phyloP scores from a whole-genome alignment of 2,888 invertebrate species.

The Schizaphis graminum region DNA sequence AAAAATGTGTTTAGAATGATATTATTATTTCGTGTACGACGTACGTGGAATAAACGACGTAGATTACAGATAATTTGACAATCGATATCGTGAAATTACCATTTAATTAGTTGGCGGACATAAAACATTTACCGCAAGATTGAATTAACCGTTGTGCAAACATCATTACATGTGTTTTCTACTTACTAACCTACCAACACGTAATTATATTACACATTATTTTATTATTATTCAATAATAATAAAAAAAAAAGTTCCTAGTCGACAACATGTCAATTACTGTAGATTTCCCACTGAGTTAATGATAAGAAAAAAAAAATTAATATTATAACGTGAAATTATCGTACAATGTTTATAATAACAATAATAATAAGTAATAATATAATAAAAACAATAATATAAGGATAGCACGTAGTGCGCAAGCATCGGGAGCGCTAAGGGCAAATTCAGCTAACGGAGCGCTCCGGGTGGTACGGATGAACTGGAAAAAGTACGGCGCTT shows the following conservation, averaged over 20 bases:
- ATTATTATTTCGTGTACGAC: not conserved
- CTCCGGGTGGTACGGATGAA: conserved; percentile 42
- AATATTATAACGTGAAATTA: not conserved
- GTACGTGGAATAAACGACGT: not conserved
- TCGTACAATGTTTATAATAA: not conserved
- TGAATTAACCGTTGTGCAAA: not conserved
- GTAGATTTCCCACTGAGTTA: conserved; percentile 24
- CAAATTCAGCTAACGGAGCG: not conserved
- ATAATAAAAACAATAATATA: not conserved
- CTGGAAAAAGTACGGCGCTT: conserved; percentile 26
- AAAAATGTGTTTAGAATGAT: not conserved
- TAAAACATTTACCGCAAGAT: not conserved
- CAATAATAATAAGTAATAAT: not conserved
- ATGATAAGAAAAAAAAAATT: not conserved
- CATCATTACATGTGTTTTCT: not conserved
- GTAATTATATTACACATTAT: not conserved
- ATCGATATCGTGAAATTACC: not conserved
- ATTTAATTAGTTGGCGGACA: not conserved
- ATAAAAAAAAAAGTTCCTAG: not conserved
- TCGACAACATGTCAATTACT: conserved; percentile 51
- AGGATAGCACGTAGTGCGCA: not conserved
- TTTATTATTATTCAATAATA: not conserved
- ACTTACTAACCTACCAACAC: not conserved
- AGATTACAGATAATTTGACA: not conserved
- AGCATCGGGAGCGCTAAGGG: conserved; percentile 43